phyloP scores from a whole-genome alignment of 2,113 vertebrate genomes.

The Coptodon bakossiorum region DNA sequence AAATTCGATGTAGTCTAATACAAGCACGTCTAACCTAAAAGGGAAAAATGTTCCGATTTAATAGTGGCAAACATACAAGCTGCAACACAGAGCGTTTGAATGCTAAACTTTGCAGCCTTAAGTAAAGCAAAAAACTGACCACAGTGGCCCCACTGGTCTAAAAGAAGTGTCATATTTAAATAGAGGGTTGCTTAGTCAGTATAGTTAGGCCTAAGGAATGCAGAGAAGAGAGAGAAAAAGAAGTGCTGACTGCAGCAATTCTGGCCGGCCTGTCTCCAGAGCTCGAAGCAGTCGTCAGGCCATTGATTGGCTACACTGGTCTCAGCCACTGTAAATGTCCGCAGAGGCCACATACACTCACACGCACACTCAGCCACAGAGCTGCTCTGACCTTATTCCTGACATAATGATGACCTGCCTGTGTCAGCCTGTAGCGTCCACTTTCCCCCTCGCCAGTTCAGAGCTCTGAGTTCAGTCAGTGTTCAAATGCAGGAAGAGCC shows the following conservation, averaged over 20 bases:
- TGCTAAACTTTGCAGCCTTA: neutral
- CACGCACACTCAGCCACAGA: neutral
- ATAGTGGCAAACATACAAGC: neutral
- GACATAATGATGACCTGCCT: conserved; percentile 34
- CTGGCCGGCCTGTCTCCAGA: conserved; percentile 37
- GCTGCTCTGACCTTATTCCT: conserved; percentile 30
- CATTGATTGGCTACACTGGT: conserved; percentile 54
- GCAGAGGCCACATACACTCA: conserved; percentile 15
- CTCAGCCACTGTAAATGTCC: conserved; percentile 41
- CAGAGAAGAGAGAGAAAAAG: neutral
- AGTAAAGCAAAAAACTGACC: neutral
- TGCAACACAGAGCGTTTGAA: neutral
- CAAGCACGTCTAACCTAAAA: neutral
- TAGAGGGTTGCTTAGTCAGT: neutral
- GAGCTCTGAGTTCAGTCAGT: neutral
- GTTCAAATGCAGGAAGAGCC: neutral
- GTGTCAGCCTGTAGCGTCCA: neutral
- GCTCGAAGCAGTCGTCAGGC: conserved; percentile 36
- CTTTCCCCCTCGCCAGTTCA: conserved; percentile 1
- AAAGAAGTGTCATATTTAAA: neutral
- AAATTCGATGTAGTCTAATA: neutral
- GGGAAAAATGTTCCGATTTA: neutral
- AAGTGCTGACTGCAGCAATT: conserved; percentile 38
- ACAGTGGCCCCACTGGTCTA: neutral
- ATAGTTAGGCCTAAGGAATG: neutral